Evolutionary conservation across 2,113 vertebrate species (phyloP).

Genomic region (Phainopepla nitens): DNA sequence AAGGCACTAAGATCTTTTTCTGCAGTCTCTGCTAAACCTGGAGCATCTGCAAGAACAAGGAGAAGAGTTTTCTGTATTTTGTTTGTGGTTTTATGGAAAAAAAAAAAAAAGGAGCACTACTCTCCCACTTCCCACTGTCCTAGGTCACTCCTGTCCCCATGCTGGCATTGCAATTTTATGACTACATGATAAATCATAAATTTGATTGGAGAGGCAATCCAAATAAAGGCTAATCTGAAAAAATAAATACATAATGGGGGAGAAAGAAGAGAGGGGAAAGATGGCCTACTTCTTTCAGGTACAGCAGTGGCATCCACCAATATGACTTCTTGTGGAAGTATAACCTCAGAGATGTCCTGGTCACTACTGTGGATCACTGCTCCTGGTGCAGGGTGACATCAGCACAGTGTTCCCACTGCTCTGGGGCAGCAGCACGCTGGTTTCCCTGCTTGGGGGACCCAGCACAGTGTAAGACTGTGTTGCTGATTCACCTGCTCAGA

Average conservation of each 20-base stretch:
- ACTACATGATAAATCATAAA: not conserved
- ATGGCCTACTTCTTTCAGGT: not conserved
- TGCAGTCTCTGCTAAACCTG: conserved; percentile 73
- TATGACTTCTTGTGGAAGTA: not conserved
- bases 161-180: not conserved
- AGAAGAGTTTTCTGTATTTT: not conserved
- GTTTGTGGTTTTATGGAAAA: not conserved
- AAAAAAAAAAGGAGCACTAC: not conserved
- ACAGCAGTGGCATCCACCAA: not conserved
- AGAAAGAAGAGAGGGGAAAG: not conserved
- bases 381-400: not conserved
- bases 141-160: not conserved
- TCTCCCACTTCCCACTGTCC: not conserved
- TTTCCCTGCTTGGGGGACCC: not conserved
- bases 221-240: not conserved
- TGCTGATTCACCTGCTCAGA: not conserved
- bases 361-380: not conserved
- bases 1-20: conserved; percentile 74
- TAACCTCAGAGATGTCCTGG: not conserved
- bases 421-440: not conserved
- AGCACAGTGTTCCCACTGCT: not conserved
- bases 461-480: not conserved
- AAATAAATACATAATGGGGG: not conserved
- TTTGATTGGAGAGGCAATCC: not conserved
- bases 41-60: conserved; percentile 77